Evolutionary conservation across 2,888 invertebrate species (phyloP), one percentile per base, ranked within the genome.

Genomic region (Erynnis tages): DNA sequence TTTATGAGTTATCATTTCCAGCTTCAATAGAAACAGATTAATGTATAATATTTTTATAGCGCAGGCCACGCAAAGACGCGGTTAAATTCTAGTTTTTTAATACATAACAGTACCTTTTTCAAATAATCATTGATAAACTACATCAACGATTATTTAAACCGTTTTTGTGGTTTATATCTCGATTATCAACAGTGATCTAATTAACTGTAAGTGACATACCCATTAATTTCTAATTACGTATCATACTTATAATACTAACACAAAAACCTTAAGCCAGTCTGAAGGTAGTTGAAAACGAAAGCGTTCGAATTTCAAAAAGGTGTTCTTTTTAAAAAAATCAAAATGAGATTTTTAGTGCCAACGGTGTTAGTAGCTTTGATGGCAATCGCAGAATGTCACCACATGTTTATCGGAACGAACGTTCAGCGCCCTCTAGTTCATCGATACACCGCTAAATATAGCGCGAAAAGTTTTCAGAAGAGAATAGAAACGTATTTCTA

Each of bases 401-500:
- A 82, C 46, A 72, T 73, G 0, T 84, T 85, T 38, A 14, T 80
- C 23, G 85, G 85, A 0, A 79, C 81, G 0, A 84, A 62, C 55
- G 71, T 82, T 0, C 16, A 52, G 1, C 64, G 77, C n/a, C 69
- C 70, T 0, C 1, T 73, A 41, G 63, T 79, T 0, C 75, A 69
- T 25, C 76, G 79, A 13, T 61, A 65, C 2, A 55, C 61, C 4
- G 69, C 55, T 0, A 50, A 72, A 6, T 78, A 65, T 37, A 54
- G 60, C 5, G 57, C 79, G 0, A 64, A 64, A 25, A 21, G 69
- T 2, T 75, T 77, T 14, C 67, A 63, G 25, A 83, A 84, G 55
- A 67, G 79, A n/a, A 61, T 84, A 1, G 82, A 83, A 55, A 72
- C 75, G 34, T 11, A 76, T 1, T 67, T 68, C 53, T 77, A 62